These are phyloP conservation scores for Trachurus trachurus DNA, from an alignment of 2,797 vertebrate genomes.

Conservation along the genomic window DNA sequence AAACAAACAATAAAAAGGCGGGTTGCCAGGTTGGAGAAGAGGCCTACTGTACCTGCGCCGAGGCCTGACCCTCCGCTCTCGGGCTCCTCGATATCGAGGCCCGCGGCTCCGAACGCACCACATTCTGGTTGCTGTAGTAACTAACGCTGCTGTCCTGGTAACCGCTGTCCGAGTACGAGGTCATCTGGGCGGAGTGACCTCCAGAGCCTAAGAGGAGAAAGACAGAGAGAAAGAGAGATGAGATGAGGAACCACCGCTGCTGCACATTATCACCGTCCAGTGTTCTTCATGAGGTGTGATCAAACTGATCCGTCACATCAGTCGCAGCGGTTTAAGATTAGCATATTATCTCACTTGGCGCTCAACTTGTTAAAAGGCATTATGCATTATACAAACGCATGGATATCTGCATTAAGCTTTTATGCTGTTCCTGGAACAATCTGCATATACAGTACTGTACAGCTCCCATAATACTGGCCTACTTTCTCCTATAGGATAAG, in stretches of 20 bases:
- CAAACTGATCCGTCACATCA: conserved; percentile 25
- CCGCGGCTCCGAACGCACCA: conserved; percentile 90
- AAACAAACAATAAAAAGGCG: neutral
- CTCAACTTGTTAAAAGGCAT: conserved; percentile 51
- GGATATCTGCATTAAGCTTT: conserved; percentile 52
- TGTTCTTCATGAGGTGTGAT: neutral
- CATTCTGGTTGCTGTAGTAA: conserved; percentile 93
- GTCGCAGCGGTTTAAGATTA: conserved; percentile 38
- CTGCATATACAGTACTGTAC: conserved; percentile 47
- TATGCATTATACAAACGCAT: conserved; percentile 31
- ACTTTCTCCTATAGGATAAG: conserved; percentile 63
- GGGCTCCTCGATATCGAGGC: conserved; percentile 89
- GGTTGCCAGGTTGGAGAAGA: neutral
- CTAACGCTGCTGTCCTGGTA: conserved; percentile 95
- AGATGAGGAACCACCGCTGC: conserved; percentile 16
- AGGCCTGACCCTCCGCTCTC: conserved; percentile 86
- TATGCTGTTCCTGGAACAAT: conserved; percentile 47
- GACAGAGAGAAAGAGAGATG: neutral
- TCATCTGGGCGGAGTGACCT: conserved; percentile 96
- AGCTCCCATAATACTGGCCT: conserved; percentile 57
- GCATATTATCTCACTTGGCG: conserved; percentile 51
- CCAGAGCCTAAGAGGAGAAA: conserved; percentile 87
- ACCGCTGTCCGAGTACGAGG: conserved; percentile 97
- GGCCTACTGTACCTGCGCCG: conserved; percentile 81
- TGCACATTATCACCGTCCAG: neutral